phyloP scores from a whole-genome alignment of 1,140 invertebrate genomes.

The Ptiloglossa arizonensis region DNA sequence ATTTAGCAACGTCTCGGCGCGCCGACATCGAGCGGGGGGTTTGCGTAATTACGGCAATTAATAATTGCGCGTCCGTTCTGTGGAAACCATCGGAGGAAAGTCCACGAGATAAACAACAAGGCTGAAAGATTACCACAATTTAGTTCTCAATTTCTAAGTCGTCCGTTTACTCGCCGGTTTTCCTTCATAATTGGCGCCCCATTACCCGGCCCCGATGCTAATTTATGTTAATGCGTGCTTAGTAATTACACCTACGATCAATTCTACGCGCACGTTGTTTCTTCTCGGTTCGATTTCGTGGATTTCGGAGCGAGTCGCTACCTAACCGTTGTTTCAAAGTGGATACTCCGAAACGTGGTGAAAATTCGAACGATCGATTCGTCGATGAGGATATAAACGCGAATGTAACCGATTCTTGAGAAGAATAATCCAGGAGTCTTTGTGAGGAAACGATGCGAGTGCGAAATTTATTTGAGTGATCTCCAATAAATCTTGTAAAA shows the following conservation, averaged over 20 bases:
- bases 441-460: no score
- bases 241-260: slow-evolving; percentile 65
- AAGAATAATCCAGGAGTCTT: no score
- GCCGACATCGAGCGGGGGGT: slow-evolving; percentile 17
- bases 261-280: slow-evolving; percentile 52
- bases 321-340: no score
- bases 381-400: no score
- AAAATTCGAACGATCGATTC: no score
- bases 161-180: slow-evolving; percentile 34
- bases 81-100: slow-evolving; percentile 38
- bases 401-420: no score
- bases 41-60: slow-evolving; percentile 59
- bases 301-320: background rate
- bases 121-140: slow-evolving; percentile 18
- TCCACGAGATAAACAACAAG: background rate
- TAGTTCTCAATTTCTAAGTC: slow-evolving; percentile 62
- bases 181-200: slow-evolving; percentile 31
- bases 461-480: no score
- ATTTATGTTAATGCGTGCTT: slow-evolving; percentile 63
- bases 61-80: slow-evolving; percentile 57
- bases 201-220: slow-evolving; percentile 48
- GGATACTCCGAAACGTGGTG: no score
- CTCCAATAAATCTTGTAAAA: no score
- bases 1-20: slow-evolving; percentile 55
- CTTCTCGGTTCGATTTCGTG: slow-evolving; percentile 32